These are phyloP conservation scores for Dendrolimus houi DNA, from an alignment of 2,888 invertebrate species.

Conservation along the genomic window DNA sequence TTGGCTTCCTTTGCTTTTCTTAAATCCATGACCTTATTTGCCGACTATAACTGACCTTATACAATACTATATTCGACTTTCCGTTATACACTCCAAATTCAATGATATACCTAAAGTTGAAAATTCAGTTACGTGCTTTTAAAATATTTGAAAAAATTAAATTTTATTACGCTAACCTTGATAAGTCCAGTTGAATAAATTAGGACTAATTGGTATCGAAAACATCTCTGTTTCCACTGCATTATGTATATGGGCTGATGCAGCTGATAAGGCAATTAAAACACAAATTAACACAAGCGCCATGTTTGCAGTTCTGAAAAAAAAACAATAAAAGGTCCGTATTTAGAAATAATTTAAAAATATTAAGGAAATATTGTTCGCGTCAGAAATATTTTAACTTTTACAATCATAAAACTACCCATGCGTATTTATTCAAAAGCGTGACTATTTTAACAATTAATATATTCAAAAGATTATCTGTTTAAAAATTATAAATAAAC, in stretches of 20 bases:
- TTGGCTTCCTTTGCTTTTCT: too few species aligned
- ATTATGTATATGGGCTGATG: constrained; percentile 50
- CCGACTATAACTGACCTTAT: too few species aligned
- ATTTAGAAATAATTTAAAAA: background rate
- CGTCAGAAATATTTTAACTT: too few species aligned
- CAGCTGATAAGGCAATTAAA: constrained; percentile 17
- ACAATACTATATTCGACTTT: too few species aligned
- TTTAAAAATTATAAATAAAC: background rate
- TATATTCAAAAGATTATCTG: too few species aligned
- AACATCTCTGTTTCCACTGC: constrained; percentile 85
- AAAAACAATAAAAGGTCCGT: constrained; percentile 5
- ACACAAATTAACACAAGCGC: constrained; percentile 18
- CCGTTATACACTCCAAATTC: too few species aligned
- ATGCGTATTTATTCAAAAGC: background rate
- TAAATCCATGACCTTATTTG: too few species aligned
- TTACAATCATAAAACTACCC: background rate
- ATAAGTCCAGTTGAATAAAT: constrained; percentile 88
- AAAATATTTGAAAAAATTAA: too few species aligned
- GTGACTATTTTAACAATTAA: background rate
- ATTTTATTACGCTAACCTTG: constrained; percentile 64
- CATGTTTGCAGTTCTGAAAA: constrained; percentile 21
- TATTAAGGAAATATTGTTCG: too few species aligned
- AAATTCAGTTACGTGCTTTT: too few species aligned
- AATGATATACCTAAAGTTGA: too few species aligned
- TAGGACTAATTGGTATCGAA: constrained; percentile 84